These are phyloP conservation scores for Ischnura elegans DNA, from an alignment of 2,888 invertebrate genomes.

Conservation along the genomic window DNA sequence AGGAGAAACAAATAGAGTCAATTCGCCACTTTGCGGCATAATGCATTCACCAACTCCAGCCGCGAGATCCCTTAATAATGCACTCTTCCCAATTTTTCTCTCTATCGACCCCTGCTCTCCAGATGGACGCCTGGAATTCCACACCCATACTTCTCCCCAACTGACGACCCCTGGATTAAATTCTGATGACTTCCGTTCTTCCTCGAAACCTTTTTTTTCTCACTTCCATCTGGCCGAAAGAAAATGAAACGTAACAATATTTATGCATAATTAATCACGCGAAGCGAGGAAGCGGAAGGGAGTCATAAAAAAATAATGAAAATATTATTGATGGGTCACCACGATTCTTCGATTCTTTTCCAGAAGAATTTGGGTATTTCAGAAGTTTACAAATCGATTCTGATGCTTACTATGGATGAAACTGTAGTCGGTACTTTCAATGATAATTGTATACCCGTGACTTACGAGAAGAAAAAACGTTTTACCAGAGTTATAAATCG, in stretches of 20 bases:
- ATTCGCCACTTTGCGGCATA: not conserved
- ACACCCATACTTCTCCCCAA: too few relatives aligned
- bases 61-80: not conserved
- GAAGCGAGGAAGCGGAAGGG: not conserved
- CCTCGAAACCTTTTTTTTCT: not conserved
- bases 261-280: not conserved
- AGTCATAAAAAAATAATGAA: too few relatives aligned
- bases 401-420: too few relatives aligned
- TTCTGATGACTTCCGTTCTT: conserved; percentile 13
- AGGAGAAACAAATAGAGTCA: not conserved
- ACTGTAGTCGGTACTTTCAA: too few relatives aligned
- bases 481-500: too few relatives aligned
- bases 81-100: not conserved
- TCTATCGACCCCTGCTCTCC: not conserved
- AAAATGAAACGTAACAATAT: conserved; percentile 16
- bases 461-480: too few relatives aligned
- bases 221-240: not conserved
- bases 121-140: not conserved
- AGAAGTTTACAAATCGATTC: too few relatives aligned
- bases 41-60: not conserved
- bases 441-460: too few relatives aligned
- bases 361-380: too few relatives aligned
- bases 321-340: too few relatives aligned
- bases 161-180: not conserved
- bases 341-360: too few relatives aligned